phyloP scores from a whole-genome alignment of 2,888 invertebrate genomes.

The Fragum whitleyi region DNA sequence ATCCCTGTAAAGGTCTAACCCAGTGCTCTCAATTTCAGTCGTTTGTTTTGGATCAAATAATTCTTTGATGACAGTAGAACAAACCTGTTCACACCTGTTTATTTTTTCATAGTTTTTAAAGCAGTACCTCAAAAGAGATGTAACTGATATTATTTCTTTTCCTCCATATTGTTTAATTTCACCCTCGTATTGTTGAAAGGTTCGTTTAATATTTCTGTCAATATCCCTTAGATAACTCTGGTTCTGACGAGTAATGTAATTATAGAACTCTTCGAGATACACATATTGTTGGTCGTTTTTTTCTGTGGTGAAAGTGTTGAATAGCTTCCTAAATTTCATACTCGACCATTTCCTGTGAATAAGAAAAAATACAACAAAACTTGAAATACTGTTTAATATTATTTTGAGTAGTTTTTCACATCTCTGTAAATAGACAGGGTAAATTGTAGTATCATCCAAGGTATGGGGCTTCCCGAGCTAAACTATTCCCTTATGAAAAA shows the following conservation, averaged over 20 bases:
- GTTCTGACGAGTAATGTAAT: no score
- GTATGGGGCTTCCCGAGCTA: no score
- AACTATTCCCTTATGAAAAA: no score
- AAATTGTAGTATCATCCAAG: no score
- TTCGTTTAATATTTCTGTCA: neutral
- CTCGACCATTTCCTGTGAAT: no score
- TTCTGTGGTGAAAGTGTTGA: neutral
- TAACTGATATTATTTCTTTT: neutral
- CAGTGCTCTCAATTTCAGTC: neutral
- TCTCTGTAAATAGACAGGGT: no score
- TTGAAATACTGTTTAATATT: no score
- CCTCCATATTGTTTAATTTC: neutral
- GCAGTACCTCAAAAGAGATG: neutral
- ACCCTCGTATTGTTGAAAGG: neutral
- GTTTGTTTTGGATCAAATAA: neutral
- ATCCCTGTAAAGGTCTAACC: neutral
- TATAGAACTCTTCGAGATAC: neutral
- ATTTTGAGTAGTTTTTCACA: no score
- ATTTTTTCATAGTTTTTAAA: neutral
- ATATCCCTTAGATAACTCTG: neutral
- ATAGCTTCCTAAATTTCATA: neutral
- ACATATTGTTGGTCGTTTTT: neutral
- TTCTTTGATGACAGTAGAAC: neutral
- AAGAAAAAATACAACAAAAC: no score
- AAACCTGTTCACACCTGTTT: neutral